Evolutionary conservation across 2,888 invertebrate genomes (phyloP), one percentile per base, ranked within the genome.

Genomic region (Nysson spinosus): DNA sequence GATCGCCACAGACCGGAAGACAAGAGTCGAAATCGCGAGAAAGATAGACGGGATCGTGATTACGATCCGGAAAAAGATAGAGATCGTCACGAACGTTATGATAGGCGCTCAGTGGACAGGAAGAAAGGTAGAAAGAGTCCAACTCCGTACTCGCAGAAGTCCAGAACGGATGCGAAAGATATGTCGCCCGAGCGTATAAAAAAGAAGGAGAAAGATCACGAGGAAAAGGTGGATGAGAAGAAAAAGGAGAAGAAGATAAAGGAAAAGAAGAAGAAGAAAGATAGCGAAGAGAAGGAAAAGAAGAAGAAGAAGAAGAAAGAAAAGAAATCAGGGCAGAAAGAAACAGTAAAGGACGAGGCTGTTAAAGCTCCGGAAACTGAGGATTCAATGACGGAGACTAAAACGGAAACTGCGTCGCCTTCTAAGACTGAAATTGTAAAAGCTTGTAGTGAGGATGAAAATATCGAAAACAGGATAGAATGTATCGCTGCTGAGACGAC

Each of bases 191-290:
- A 87, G 17, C 79, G 85, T 4, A 52, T 87, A 68, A 90, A 90
- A 58, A 90, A 89, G 54, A 91, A 90, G 79, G 90, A 91, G 12
- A 90, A 90, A 75, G 90, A 91, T 52, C 89, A 89, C 70, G 85
- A 85, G 1, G 83, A 84, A 49, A 64, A 68, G n/a, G 71, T 75
- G 0, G 85, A 84, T 40, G 83, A 79, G 65, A 90, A 84, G 85
- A 90, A 88, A 75, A 90, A 89, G 61, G 87, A 89, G 62, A 89
- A 88, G 81, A 90, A 89, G 61, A 90, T 90, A 79, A 87, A 78
- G 54, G 81, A 76, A 35, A 84, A 83, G 43, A 85, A 85, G 83
- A 88, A 87, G 72, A 86, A 87, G 70, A 90, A 90, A 75, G 89
- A 89, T 24, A 89, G 89, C n/a, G 89, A 88, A 60, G 89, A 89